Conservation (phyloP, 2,888 invertebrate species). For the Stenchaetothrips biformis region DNA sequence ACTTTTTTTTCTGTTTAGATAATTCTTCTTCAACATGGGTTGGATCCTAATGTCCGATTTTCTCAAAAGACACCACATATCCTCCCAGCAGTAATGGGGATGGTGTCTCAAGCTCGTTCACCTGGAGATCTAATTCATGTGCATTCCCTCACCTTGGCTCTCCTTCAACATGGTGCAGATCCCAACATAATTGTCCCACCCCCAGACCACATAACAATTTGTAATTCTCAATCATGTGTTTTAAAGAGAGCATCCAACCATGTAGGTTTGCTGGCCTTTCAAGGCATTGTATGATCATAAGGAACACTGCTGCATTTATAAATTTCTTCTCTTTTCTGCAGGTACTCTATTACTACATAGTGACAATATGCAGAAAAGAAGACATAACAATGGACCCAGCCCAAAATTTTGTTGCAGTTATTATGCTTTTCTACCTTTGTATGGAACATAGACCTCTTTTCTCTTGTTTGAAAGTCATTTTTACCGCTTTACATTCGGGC, state of each 20-base stretch:
- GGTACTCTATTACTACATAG: conserved; percentile 65
- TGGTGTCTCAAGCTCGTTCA: conserved; percentile 63
- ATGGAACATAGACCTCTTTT: conserved; percentile 66
- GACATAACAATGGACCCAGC: conserved; percentile 58
- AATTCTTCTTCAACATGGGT: conserved; percentile 60
- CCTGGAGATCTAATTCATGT: conserved; percentile 64
- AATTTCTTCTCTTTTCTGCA: conserved; percentile 37
- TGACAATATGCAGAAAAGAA: conserved; percentile 63
- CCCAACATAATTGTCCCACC: conserved; percentile 59
- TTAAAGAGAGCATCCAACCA: conserved; percentile 39
- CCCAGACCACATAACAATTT: conserved; percentile 41
- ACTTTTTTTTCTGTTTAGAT: conserved; percentile 36
- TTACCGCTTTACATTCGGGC: conserved; percentile 59
- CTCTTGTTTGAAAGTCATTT: conserved; percentile 59
- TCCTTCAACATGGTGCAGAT: conserved; percentile 70
- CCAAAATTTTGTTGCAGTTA: conserved; percentile 59
- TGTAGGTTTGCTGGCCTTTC: conserved; percentile 43
- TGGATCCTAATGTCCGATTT: conserved; percentile 59
- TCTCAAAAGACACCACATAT: conserved; percentile 62
- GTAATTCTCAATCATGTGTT: conserved; percentile 40
- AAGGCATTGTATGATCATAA: conserved; percentile 48
- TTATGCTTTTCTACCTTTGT: conserved; percentile 59
- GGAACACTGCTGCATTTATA: too few species aligned
- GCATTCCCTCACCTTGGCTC: conserved; percentile 62
- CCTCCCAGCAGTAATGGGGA: conserved; percentile 62